Conservation (phyloP, 2,797 vertebrate species). For the Rhinogobio ventralis region DNA sequence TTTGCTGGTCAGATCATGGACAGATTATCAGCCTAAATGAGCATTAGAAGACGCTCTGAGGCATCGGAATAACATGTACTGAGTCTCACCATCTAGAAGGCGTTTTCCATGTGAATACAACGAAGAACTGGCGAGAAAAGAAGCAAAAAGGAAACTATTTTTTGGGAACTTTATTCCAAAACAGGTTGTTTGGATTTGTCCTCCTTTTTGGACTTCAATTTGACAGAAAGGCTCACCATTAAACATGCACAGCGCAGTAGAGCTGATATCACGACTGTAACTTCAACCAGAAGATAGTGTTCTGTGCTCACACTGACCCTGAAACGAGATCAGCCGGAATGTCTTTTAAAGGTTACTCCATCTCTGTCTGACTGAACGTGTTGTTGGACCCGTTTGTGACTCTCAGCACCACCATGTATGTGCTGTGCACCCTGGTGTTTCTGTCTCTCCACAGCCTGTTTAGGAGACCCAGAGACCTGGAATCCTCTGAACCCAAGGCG, state of each 20-base stretch:
- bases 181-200: not conserved
- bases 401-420: conserved; percentile 69
- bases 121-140: not conserved
- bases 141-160: not conserved
- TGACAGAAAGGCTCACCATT: not conserved
- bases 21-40: conserved; percentile 52
- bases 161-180: not conserved
- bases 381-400: not conserved
- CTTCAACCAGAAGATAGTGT: conserved; percentile 49
- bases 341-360: conserved; percentile 16
- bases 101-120: not conserved
- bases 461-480: conserved; percentile 51
- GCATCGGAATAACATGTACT: conserved; percentile 22
- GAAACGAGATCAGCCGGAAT: conserved; percentile 31
- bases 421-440: conserved; percentile 74
- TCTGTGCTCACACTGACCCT: conserved; percentile 8
- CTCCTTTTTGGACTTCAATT: not conserved
- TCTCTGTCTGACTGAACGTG: not conserved
- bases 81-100: not conserved
- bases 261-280: conserved; percentile 45
- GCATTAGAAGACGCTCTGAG: conserved; percentile 29
- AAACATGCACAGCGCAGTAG: not conserved
- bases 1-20: conserved; percentile 40
- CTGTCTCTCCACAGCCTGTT: conserved; percentile 73
- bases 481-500: conserved; percentile 7